Conservation (phyloP, 2,113 vertebrate species). For the Sialia sialis region DNA sequence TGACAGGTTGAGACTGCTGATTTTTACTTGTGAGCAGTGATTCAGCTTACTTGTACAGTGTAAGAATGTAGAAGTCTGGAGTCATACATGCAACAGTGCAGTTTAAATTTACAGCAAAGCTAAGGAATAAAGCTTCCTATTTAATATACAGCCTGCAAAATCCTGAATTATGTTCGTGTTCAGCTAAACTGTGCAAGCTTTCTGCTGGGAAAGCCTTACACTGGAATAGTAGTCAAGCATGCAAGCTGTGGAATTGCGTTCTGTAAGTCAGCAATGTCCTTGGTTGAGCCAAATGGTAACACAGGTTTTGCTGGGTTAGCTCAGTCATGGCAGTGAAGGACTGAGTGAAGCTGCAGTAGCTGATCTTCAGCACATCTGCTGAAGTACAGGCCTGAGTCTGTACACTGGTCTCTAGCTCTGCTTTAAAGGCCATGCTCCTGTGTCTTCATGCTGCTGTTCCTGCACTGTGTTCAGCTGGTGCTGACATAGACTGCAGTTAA, state of each 20-base stretch:
- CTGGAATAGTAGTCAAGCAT: not conserved
- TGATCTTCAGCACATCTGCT: not conserved
- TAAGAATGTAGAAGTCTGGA: not conserved
- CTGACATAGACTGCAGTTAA: not conserved
- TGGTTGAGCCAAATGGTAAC: not conserved
- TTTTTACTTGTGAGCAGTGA: conserved; percentile 3
- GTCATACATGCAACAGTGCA: not conserved
- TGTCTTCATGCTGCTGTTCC: not conserved
- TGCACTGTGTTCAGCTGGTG: not conserved
- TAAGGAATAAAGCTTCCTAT: not conserved
- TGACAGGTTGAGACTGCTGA: not conserved
- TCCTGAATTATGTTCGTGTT: not conserved
- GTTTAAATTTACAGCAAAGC: not conserved
- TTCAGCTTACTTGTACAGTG: not conserved
- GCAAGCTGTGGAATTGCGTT: not conserved
- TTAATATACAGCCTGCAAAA: not conserved
- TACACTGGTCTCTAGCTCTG: not conserved
- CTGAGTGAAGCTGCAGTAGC: not conserved
- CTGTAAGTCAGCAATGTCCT: not conserved
- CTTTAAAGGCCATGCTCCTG: not conserved
- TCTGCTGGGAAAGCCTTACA: not conserved
- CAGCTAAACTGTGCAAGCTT: not conserved
- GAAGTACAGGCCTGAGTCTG: not conserved
- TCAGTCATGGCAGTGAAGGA: not conserved
- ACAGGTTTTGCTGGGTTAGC: not conserved